Percentiles rank a stretch among this genome's conserved stretches.
phyloP scores from a whole-genome alignment of 2,113 vertebrate genomes.

The Atrichornis clamosus region DNA sequence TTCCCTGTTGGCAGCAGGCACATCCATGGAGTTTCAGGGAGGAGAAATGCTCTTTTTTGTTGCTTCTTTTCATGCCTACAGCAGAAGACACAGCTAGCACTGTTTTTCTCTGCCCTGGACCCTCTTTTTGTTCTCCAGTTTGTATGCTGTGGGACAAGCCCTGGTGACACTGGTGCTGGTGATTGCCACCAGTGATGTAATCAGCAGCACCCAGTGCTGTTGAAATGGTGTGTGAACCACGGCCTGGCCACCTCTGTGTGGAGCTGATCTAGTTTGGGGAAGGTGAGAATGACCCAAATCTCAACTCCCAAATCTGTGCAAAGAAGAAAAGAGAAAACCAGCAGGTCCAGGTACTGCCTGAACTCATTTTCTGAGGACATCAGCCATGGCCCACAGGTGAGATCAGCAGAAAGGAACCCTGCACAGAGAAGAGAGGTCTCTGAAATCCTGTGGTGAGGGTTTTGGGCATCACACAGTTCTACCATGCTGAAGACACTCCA shows the following conservation, averaged over 20 bases:
- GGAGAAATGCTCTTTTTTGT: not conserved
- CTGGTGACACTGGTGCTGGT: not conserved
- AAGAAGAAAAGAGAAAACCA: not conserved
- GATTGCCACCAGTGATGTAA: not conserved
- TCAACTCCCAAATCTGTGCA: not conserved
- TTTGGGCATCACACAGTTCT: not conserved
- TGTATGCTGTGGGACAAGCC: not conserved
- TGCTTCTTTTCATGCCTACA: not conserved
- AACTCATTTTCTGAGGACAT: not conserved
- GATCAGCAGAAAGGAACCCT: not conserved
- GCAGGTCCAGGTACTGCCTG: not conserved
- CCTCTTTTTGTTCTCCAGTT: fast-evolving
- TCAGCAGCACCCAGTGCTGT: not conserved
- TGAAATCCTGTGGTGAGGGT: not conserved
- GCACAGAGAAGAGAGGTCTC: not conserved
- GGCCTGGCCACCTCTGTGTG: not conserved
- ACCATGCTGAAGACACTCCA: not conserved
- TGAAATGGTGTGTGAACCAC: not conserved
- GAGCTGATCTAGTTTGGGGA: not conserved
- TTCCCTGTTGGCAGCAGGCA: not conserved
- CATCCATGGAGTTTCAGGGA: not conserved
- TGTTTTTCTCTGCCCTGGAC: not conserved
- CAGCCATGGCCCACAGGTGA: fast-evolving
- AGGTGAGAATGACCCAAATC: not conserved
- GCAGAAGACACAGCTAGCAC: not conserved